A percentile compares a stretch with the other conserved stretches of the same genome.
phyloP scores from a whole-genome alignment of 2,888 invertebrate species.

The Melanchra persicariae region DNA sequence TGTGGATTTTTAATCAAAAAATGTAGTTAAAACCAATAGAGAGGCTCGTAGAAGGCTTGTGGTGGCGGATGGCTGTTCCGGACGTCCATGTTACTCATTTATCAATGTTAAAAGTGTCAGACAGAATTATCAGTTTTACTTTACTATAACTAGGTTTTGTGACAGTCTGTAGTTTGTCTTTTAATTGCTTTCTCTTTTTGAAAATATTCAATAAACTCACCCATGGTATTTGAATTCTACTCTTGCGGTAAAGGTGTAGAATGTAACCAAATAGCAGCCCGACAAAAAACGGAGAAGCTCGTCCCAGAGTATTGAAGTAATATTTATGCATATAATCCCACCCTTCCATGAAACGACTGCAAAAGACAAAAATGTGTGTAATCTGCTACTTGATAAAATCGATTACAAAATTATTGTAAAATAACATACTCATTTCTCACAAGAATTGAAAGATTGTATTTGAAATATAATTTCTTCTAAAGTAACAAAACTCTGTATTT shows the following conservation, averaged over 20 bases:
- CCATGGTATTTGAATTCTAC: constrained; percentile 66
- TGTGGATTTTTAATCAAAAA: not conserved
- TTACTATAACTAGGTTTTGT: not conserved
- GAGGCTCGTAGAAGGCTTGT: not conserved
- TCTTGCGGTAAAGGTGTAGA: constrained; percentile 68
- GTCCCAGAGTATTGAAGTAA: constrained; percentile 73
- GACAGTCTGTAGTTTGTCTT: not conserved
- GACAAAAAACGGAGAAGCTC: constrained; percentile 77
- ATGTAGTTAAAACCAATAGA: not conserved
- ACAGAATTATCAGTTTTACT: not conserved
- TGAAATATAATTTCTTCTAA: not conserved
- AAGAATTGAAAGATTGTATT: not conserved
- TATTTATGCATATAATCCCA: constrained; percentile 65
- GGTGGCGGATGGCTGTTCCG: not conserved
- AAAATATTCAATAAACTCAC: constrained; percentile 60
- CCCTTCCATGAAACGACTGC: constrained; percentile 50
- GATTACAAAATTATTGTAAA: not conserved
- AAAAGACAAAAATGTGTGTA: constrained; percentile 19
- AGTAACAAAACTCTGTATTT: not conserved
- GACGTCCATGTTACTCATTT: no score
- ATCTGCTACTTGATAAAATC: not conserved
- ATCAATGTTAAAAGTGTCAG: no score
- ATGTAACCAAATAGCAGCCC: constrained; percentile 78
- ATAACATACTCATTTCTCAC: not conserved
- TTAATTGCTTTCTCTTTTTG: not conserved